These are phyloP conservation scores for Paedocypris micromegethes DNA, from an alignment of 2,797 vertebrate species.

Conservation along the genomic window DNA sequence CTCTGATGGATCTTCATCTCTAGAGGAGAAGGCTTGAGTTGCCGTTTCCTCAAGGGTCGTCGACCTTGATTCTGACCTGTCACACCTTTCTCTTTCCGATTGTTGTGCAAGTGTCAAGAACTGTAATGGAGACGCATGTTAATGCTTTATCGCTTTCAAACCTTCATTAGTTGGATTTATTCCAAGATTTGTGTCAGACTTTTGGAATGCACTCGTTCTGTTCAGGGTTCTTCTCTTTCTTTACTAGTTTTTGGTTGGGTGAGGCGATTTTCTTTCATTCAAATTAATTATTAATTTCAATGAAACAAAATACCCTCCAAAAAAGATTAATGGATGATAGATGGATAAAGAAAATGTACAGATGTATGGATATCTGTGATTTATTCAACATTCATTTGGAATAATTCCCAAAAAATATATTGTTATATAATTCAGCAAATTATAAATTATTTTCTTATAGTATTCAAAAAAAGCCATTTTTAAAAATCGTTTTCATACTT, in stretches of 20 bases:
- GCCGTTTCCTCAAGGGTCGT: background rate
- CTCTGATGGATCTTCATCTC: constrained; percentile 8
- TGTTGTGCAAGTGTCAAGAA: background rate
- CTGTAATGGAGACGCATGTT: background rate
- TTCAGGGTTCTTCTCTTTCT: constrained; percentile 1
- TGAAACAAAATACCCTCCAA: too few relatives aligned
- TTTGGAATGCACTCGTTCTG: constrained; percentile 36
- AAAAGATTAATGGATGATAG: too few relatives aligned
- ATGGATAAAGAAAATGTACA: too few relatives aligned
- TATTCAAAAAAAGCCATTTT: too few relatives aligned
- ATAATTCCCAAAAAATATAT: too few relatives aligned
- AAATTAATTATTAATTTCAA: too few relatives aligned
- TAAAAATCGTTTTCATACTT: too few relatives aligned
- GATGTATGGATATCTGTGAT: too few relatives aligned
- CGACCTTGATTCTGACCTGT: background rate
- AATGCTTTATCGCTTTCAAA: constrained; percentile 14
- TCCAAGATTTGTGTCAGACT: constrained; percentile 30
- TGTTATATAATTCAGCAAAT: too few relatives aligned
- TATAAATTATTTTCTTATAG: too few relatives aligned
- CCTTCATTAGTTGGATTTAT: constrained; percentile 22
- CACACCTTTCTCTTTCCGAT: background rate
- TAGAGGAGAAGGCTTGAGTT: constrained; percentile 3
- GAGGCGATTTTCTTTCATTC: too few relatives aligned
- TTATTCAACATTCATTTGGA: too few relatives aligned
- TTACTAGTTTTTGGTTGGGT: constrained; percentile 1